Evolutionary conservation across 2,113 vertebrate species (phyloP), one percentile per base, ranked within the genome.

Genomic region (Rhinoderma darwinii): DNA sequence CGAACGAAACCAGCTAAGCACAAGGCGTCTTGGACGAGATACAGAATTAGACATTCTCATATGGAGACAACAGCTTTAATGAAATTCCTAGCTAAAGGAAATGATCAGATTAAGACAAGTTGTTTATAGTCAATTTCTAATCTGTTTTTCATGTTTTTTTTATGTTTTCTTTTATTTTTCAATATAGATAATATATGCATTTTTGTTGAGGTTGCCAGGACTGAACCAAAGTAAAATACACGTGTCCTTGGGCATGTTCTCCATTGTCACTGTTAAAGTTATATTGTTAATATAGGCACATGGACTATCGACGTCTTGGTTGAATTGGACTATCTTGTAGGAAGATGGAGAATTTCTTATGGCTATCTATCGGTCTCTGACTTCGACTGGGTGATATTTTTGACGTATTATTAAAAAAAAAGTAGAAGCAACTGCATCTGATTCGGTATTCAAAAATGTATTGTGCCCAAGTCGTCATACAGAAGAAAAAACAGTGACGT

Each of bases 41-140:
- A 82, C 86, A 87, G 68, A 87, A 61, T 61, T 37, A 73, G 66
- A 82, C 51, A 30, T 82, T 75, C 41, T n/a, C 68, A 43, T 56
- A 87, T n/a, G n/a, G 68, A 81, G 54, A 87, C 86, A 47, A 70
- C 50, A 25, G 68, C 11, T 87, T 87, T 87, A 87, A 87, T 87
- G 86, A 75, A 74, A 82, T 87, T 87, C 61, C 56, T 87, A 61
- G 86, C 79, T 74, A 63, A 75, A 82, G 86, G 79, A 75, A 82
- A 82, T 32, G 79, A 87, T 72, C 50, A 87, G 86, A 87, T 82
- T 87, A 82, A 30, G 43, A 30, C 15, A 6, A n/a, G 50, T 77
- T 77, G 73, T 78, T 77, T 85, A 63, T 63, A 77, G 56, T 54
- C 78, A 18, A 59, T 59, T 80, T 59, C 35, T 81, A 63, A 81